Percentiles rank a stretch among this genome's conserved stretches.
These are phyloP conservation scores for Lomographa bimaculata DNA, from an alignment of 2,888 invertebrate genomes.

Conservation along the genomic window DNA sequence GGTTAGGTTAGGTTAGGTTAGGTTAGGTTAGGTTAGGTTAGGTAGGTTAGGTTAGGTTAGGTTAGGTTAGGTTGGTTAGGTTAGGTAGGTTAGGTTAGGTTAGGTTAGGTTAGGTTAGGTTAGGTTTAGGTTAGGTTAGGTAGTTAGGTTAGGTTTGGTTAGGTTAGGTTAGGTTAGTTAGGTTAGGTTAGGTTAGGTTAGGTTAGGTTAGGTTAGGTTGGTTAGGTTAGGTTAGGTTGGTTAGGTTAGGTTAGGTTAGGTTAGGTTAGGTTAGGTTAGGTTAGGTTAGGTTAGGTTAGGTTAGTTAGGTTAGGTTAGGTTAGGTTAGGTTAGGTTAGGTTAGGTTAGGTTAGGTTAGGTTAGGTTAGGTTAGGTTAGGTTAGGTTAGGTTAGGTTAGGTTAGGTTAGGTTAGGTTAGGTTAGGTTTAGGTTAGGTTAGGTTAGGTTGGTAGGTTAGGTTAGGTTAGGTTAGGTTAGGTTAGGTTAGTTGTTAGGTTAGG, in stretches of 20 bases:
- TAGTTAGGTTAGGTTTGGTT: constrained; percentile 25
- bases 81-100: too few species aligned
- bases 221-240: too few species aligned
- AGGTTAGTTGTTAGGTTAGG: too few species aligned
- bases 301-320: constrained; percentile 26
- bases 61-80: too few species aligned
- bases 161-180: constrained; percentile 13
- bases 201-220: constrained; percentile 22
- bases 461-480: constrained; percentile 31
- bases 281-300: constrained; percentile 5
- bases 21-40: constrained; percentile 25
- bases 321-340: constrained; percentile 27
- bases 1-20: constrained; percentile 26
- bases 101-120: too few species aligned
- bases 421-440: too few species aligned
- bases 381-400: constrained; percentile 29
- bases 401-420: constrained; percentile 21
- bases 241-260: constrained; percentile 19
- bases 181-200: constrained; percentile 4
- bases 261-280: constrained; percentile 25
- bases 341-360: constrained; percentile 24
- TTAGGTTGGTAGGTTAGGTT: too few species aligned
- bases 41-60: too few species aligned
- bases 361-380: constrained; percentile 30
- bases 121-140: too few species aligned